Base-by-base conservation (phyloP, 2,113 vertebrate genomes). In the Aegotheles bennettii region DNA sequence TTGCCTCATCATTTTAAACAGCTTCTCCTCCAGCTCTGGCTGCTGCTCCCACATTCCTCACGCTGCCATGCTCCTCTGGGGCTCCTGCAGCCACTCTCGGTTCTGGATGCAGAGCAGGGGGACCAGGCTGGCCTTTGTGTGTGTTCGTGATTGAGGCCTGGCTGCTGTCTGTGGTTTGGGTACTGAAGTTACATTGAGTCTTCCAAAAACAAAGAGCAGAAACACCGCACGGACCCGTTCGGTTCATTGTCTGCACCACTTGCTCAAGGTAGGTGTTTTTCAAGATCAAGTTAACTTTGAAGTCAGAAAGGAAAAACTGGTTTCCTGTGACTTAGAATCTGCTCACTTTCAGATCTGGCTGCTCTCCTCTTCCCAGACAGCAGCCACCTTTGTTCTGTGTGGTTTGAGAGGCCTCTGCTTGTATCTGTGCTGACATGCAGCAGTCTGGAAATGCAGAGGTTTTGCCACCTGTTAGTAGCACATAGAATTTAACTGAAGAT, bases 391-490 rank as follows among this genome's bases (percentile, higher is more conserved):
- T 24, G 23, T 53, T 54, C 21, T 20, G 8, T 28, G 3, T 13
- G 47, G 20, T 17, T 47, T 25, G 48, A n/a, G 36, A 56, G 25
- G 15, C 31, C 42, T 13, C 28, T 6, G 19, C 47, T 73, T 48
- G 6, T 7, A 10, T 45, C 42, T 40, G 0, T 18, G 28, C 31
- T 50, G 29, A 17, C 1, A 1, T 31, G 42, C 31, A n/a, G 6
- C 29, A 16, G 24, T 11, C 43, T 54, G 54, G 48, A 74, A 74
- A 47, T 9, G 17, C 1, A 45, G 70, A n/a, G 63, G 21, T 50
- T 67, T 40, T 51, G 68, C 38, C 13, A 9, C n/a, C 74, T 16
- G 0, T 45, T 14, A 11, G 29, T 13, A 15, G 24, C 28, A 28
- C n/a, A 78, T 48, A 47, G 53, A 57, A 74, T 36, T 63, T 69